Evolutionary conservation across 2,113 vertebrate species (phyloP), one percentile per base, ranked within the genome.

Genomic region (Oreochromis spilurus): DNA sequence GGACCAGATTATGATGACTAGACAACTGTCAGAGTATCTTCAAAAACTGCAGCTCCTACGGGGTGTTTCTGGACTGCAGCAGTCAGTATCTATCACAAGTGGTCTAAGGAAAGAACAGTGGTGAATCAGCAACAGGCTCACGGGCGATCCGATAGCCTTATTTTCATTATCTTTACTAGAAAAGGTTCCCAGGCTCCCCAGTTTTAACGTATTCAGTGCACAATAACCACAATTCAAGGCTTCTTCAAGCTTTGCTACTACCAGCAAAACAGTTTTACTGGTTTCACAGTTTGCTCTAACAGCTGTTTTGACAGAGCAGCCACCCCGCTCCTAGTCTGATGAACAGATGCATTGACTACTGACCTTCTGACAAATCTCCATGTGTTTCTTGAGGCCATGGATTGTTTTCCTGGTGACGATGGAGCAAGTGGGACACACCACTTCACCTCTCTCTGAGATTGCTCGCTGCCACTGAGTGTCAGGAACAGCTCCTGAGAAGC

Each of bases 361-460:
- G 93, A 99, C 99, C 96, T 99, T 98, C 91, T 99, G 97, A 94
- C 98, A 99, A 93, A 99, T 98, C 55, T 99, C 98, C 98, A 99
- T 98, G 96, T 99, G 98, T 91, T 99, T 99, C 96, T 98, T 98
- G 77, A 99, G 97, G 54, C 98, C 98, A 6, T 97, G 96, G 3
- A 98, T 87, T 4, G 98, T 99, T 95, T 99, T 99, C 57, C 98
- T 96, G 84, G 97, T 97, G 92, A 99, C 97, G 34, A 98, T 96
- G 1, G 93, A 97, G 90, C 98, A 99, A 88, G 97, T 99, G 65
- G 99, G 98, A 89, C 98, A 99, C 67, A 97, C 89, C 0, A 98
- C 97, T 90, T 98, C 97, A 1, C 98, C 98, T 53, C 97, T 97
- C 93, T 99, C 98, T 0, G 97, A 97, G 94, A 98, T 98, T 34